phyloP scores from a whole-genome alignment of 1,140 invertebrate species.

The Sycobia sp. region DNA sequence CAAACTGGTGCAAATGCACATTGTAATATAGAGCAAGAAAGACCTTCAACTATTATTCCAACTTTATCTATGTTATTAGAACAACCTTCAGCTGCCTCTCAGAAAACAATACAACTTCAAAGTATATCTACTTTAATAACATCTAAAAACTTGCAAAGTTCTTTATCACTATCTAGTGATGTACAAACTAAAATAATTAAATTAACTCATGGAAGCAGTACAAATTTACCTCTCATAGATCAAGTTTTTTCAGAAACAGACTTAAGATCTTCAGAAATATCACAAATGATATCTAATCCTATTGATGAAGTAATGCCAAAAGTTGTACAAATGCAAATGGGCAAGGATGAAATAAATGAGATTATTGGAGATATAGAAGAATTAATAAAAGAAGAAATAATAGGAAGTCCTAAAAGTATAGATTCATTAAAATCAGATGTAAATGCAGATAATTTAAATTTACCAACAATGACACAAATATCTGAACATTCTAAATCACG shows the following conservation, averaged over 20 bases:
- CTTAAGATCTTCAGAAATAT: constrained; percentile 50
- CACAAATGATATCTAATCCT: constrained; percentile 53
- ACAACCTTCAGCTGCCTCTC: constrained; percentile 50
- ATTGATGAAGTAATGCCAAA: constrained; percentile 58
- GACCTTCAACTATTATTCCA: constrained; percentile 68
- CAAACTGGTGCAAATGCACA: constrained; percentile 55
- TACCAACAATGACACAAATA: constrained; percentile 2
- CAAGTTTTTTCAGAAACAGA: constrained; percentile 36
- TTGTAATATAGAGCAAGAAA: constrained; percentile 57
- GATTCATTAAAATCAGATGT: constrained; percentile 21
- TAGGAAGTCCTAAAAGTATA: constrained; percentile 48
- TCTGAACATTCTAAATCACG: constrained; percentile 39
- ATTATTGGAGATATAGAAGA: constrained; percentile 61
- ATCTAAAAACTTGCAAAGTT: constrained; percentile 25
- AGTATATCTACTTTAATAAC: background rate
- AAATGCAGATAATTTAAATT: constrained; percentile 39
- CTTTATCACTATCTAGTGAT: constrained; percentile 17
- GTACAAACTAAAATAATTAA: constrained; percentile 22
- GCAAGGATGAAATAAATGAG: constrained; percentile 61
- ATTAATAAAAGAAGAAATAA: constrained; percentile 59
- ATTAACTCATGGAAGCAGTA: constrained; percentile 14
- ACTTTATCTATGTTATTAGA: constrained; percentile 72
- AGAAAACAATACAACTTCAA: constrained; percentile 39
- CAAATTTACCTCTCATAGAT: constrained; percentile 23
- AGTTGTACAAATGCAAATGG: constrained; percentile 57